phyloP scores from a whole-genome alignment of 2,113 vertebrate genomes.

The Ictidomys tridecemlineatus region DNA sequence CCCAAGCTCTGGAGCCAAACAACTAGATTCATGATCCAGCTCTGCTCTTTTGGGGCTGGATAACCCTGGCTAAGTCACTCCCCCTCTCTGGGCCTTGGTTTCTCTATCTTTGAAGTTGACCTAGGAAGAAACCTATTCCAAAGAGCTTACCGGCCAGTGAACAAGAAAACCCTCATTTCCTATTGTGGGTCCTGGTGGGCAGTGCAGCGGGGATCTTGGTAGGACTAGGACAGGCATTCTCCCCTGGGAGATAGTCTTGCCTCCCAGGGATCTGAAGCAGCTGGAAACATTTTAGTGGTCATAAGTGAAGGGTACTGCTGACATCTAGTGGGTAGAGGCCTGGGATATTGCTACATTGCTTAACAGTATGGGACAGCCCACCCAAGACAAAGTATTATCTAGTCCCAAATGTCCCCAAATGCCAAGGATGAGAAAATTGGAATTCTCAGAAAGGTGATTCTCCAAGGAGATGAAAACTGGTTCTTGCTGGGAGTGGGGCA shows the following conservation, averaged over 20 bases:
- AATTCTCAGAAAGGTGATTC: too few relatives aligned
- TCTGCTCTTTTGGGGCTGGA: neutral
- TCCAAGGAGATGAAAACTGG: neutral
- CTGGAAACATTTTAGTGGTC: neutral
- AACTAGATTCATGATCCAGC: neutral
- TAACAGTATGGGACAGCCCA: neutral
- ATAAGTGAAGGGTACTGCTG: neutral
- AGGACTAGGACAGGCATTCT: neutral
- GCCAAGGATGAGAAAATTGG: neutral
- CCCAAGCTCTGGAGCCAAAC: neutral
- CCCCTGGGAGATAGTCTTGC: neutral
- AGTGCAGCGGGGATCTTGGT: neutral
- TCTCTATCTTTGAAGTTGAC: slow-evolving; percentile 23
- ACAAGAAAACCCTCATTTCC: neutral
- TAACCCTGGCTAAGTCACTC: neutral
- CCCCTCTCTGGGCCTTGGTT: neutral
- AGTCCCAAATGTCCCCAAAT: neutral
- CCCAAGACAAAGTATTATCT: neutral
- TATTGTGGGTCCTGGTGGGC: neutral
- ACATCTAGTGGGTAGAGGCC: neutral
- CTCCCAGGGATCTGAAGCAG: neutral
- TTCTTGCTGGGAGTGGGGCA: neutral
- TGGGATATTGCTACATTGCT: neutral
- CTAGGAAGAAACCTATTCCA: neutral
- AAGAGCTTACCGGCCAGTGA: neutral